A percentile compares a stretch with the other conserved stretches of the same genome.
Conservation (phyloP, 2,113 vertebrate species). For the Antechinus stuartii region DNA sequence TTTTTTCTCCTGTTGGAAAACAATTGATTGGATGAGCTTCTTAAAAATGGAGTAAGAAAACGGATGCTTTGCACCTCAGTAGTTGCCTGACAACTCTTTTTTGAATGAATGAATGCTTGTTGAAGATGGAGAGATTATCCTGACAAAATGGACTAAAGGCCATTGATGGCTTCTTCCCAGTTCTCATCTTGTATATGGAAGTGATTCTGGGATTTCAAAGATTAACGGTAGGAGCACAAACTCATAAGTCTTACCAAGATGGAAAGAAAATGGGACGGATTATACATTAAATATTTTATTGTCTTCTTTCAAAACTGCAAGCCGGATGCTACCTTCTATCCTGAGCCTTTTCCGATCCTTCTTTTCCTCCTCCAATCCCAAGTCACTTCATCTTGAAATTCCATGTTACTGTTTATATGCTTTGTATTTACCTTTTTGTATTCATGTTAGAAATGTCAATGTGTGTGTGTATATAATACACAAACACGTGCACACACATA, state of each 20-base stretch:
- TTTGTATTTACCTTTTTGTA: not conserved
- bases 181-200: not conserved
- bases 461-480: no score
- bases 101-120: not conserved
- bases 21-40: not conserved
- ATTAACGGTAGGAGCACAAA: not conserved
- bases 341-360: not conserved
- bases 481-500: no score
- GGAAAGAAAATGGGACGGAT: not conserved
- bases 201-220: not conserved
- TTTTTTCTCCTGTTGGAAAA: not conserved
- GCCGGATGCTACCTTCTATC: not conserved
- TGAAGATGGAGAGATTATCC: not conserved
- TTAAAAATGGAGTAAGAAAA: conserved; percentile 8
- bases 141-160: not conserved
- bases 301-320: not conserved
- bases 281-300: not conserved
- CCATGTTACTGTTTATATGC: not conserved
- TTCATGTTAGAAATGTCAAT: not conserved
- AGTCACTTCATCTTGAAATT: not conserved
- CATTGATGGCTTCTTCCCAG: not conserved
- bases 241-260: not conserved
- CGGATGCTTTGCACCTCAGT: not conserved
- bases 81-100: not conserved
- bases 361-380: not conserved